Evolutionary conservation across 2,888 invertebrate genomes (phyloP).

Genomic region (Hypomecis atomaria): DNA sequence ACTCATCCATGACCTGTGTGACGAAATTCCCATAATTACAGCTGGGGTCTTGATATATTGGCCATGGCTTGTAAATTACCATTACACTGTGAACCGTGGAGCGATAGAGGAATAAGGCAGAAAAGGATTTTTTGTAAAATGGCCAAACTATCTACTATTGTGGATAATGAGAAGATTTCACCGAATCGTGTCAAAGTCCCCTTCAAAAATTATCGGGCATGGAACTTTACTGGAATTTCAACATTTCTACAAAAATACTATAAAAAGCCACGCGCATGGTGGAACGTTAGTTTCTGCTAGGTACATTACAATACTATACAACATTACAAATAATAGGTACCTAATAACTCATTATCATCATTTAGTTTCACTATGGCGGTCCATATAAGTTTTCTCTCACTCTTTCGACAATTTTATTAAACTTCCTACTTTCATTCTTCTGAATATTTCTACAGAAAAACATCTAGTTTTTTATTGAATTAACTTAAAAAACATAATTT

Average conservation of each 20-base stretch:
- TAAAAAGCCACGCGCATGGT: neutral
- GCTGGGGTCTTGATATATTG: constrained; percentile 5
- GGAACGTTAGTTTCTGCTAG: no score
- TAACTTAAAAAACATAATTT: no score
- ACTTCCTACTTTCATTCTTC: no score
- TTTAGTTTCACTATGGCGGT: no score
- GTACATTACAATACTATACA: no score
- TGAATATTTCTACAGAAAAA: no score
- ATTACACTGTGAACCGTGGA: constrained; percentile 9
- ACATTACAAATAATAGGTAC: no score
- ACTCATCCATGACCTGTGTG: constrained; percentile 41
- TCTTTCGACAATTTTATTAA: no score
- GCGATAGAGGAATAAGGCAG: neutral
- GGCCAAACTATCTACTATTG: constrained; percentile 11
- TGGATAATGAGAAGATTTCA: constrained; percentile 44
- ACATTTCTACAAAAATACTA: constrained; percentile 28
- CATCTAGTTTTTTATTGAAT: no score
- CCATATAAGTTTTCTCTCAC: no score
- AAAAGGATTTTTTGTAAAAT: constrained; percentile 5
- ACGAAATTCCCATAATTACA: constrained; percentile 11
- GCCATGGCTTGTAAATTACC: constrained; percentile 6
- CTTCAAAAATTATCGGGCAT: constrained; percentile 29
- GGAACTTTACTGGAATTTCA: constrained; percentile 36
- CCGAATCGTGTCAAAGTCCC: constrained; percentile 48
- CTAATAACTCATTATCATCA: no score